Percentiles rank a stretch among this genome's conserved stretches.
Conservation (phyloP, 2,113 vertebrate genomes). For the Candoia aspera region DNA sequence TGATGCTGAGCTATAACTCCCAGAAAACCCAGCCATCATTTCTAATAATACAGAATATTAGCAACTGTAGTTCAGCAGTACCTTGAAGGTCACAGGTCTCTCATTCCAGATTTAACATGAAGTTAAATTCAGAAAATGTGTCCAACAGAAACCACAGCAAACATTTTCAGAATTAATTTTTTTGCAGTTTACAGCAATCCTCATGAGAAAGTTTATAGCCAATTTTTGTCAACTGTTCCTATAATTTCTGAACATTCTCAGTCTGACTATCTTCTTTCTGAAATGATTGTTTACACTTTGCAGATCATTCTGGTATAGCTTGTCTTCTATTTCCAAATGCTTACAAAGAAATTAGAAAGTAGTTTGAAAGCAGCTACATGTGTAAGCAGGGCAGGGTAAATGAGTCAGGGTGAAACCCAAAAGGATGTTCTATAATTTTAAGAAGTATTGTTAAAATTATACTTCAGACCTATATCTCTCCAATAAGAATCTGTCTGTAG, state of each 20-base stretch:
- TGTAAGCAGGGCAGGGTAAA: neutral
- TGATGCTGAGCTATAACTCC: too few species aligned
- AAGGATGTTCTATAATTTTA: neutral
- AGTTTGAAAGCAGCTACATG: neutral
- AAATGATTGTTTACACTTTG: neutral
- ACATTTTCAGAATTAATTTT: too few species aligned
- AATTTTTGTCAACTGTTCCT: neutral
- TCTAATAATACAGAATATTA: too few species aligned
- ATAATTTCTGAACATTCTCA: neutral
- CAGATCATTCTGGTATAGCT: neutral
- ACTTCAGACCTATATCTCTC: neutral
- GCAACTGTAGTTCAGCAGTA: too few species aligned
- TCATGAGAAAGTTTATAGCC: too few species aligned
- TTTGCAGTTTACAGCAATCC: too few species aligned
- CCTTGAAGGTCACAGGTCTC: too few species aligned
- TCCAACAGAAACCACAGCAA: too few species aligned
- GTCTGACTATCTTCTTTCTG: neutral
- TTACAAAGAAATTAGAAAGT: neutral
- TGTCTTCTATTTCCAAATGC: neutral
- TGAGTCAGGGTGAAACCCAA: neutral
- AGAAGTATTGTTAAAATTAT: neutral
- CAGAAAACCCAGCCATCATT: too few species aligned
- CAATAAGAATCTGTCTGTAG: neutral
- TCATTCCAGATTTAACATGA: too few species aligned
- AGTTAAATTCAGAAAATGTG: too few species aligned